Percentiles rank a stretch among this genome's conserved stretches.
Evolutionary conservation across 2,113 vertebrate species (phyloP).

Genomic region (Tapirus terrestris): DNA sequence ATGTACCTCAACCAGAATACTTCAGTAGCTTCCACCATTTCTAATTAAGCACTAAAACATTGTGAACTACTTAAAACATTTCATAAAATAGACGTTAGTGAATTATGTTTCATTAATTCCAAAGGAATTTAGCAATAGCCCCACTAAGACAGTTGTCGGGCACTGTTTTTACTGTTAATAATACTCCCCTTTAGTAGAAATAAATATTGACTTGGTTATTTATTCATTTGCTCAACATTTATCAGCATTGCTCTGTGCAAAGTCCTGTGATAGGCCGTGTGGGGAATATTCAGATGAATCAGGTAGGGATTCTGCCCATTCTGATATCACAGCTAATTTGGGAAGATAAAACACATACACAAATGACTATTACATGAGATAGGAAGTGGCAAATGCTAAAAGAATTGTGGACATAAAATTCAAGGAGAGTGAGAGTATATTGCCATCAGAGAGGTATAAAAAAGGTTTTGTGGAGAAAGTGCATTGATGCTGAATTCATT

Average conservation of each 20-base stretch:
- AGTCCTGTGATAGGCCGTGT: neutral
- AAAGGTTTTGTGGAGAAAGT: slow-evolving; percentile 47
- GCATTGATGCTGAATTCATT: slow-evolving; percentile 51
- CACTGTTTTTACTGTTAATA: slow-evolving; percentile 63
- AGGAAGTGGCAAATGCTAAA: slow-evolving; percentile 27
- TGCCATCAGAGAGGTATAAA: neutral
- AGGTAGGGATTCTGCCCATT: slow-evolving; percentile 9
- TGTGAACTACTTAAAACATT: slow-evolving; percentile 60
- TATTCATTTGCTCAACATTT: slow-evolving; percentile 48
- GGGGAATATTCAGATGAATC: slow-evolving; percentile 27
- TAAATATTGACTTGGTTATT: slow-evolving; percentile 60
- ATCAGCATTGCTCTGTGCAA: slow-evolving; percentile 45
- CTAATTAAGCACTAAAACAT: slow-evolving; percentile 62
- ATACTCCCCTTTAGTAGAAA: slow-evolving; percentile 48
- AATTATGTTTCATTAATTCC: slow-evolving; percentile 62
- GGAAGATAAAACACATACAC: slow-evolving; percentile 38
- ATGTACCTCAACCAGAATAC: slow-evolving; percentile 52
- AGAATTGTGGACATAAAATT: slow-evolving; percentile 21
- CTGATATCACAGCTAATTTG: slow-evolving; percentile 41
- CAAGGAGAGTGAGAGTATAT: slow-evolving; percentile 27
- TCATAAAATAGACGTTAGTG: slow-evolving; percentile 54
- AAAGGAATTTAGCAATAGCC: slow-evolving; percentile 59
- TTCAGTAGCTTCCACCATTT: slow-evolving; percentile 54
- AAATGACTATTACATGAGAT: slow-evolving; percentile 7
- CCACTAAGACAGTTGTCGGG: slow-evolving; percentile 30